Evolutionary conservation across 1,140 invertebrate species (phyloP).

Genomic region (Acyrthosiphon pisum): DNA sequence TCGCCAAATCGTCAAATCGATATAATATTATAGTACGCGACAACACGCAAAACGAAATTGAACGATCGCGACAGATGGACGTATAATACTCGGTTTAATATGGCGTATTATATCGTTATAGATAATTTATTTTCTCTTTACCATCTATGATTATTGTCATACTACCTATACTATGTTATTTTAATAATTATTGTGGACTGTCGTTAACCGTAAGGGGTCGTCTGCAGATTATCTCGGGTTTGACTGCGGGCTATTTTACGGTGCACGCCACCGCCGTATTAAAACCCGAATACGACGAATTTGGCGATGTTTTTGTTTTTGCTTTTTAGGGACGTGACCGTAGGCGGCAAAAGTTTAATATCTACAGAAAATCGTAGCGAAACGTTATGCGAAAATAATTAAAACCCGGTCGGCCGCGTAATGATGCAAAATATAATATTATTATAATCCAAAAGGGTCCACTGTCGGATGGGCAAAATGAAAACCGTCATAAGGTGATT

Average conservation of each 20-base stretch:
- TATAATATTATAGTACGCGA: neutral
- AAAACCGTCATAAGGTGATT: neutral
- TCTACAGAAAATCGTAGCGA: neutral
- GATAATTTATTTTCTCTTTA: too few relatives aligned
- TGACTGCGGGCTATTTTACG: neutral
- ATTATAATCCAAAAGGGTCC: neutral
- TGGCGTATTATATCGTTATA: neutral
- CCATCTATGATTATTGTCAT: too few relatives aligned
- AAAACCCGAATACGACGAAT: neutral
- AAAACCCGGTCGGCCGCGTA: neutral
- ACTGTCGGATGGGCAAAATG: neutral
- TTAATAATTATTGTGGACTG: neutral
- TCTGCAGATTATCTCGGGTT: neutral
- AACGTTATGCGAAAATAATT: neutral
- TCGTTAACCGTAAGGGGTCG: neutral
- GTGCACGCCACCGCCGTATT: neutral
- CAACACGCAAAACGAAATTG: neutral
- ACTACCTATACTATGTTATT: neutral
- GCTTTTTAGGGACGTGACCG: neutral
- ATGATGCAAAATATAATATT: neutral
- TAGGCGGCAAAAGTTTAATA: neutral
- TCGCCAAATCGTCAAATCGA: neutral
- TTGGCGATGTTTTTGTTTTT: neutral
- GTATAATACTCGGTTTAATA: neutral
- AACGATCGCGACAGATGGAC: neutral